phyloP scores from a whole-genome alignment of 2,888 invertebrate species.

The Saturnia japonica region DNA sequence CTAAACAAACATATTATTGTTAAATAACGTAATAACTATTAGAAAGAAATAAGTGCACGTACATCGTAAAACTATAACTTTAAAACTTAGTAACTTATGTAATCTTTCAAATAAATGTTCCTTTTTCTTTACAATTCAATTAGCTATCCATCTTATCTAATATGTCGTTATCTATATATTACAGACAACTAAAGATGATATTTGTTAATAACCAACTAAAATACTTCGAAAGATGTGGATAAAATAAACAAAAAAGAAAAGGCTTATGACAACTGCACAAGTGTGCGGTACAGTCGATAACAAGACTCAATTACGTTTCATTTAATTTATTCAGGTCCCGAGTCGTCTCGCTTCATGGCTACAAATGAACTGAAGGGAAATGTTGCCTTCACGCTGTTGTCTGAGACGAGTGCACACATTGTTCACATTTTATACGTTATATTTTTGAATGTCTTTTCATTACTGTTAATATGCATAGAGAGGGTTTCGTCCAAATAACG shows the following conservation, averaged over 20 bases:
- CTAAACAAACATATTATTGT: too few species aligned
- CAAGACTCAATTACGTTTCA: constrained; percentile 35
- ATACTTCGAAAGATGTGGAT: background rate
- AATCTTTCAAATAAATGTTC: too few species aligned
- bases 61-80: too few species aligned
- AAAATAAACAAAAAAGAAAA: background rate
- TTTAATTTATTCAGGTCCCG: constrained; percentile 29
- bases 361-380: constrained; percentile 16
- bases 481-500: too few species aligned
- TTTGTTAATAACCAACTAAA: background rate
- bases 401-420: background rate
- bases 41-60: too few species aligned
- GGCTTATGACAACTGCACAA: constrained; percentile 3
- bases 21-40: too few species aligned
- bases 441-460: background rate
- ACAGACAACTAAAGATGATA: background rate
- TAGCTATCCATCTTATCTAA: too few species aligned
- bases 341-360: constrained; percentile 14
- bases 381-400: background rate
- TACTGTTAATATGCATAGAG: background rate
- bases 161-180: too few species aligned
- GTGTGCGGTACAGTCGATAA: constrained; percentile 28
- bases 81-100: too few species aligned
- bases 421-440: background rate
- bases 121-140: too few species aligned